phyloP scores from a whole-genome alignment of 2,888 invertebrate species.

The Athripsodes cinereus region DNA sequence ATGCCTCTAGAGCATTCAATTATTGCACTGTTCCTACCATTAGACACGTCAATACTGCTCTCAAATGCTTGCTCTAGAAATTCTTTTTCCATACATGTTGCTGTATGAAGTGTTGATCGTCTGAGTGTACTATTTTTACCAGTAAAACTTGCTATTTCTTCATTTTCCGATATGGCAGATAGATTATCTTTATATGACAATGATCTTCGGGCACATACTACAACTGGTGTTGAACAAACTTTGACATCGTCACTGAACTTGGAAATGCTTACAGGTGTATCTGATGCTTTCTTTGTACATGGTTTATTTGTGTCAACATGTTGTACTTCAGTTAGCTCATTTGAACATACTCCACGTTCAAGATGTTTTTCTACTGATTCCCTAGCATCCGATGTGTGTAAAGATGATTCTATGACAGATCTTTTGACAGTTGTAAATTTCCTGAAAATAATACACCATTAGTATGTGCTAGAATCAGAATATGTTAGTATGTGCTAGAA shows the following conservation, averaged over 20 bases:
- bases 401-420: neutral
- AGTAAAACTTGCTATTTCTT: constrained; percentile 28
- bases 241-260: constrained; percentile 41
- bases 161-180: constrained; percentile 28
- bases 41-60: constrained; percentile 29
- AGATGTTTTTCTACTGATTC: neutral
- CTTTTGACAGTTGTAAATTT: neutral
- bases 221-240: constrained; percentile 42
- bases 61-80: constrained; percentile 42
- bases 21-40: constrained; percentile 10
- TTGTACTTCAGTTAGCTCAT: neutral
- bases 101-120: constrained; percentile 1
- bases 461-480: no score
- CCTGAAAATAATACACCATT: neutral
- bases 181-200: constrained; percentile 34
- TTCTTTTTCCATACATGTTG: constrained; percentile 34
- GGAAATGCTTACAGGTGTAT: constrained; percentile 37
- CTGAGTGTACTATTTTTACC: neutral
- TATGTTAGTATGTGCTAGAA: no score
- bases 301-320: neutral
- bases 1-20: neutral
- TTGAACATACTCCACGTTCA: neutral
- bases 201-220: constrained; percentile 36
- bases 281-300: constrained; percentile 4
- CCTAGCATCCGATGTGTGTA: neutral